phyloP scores from a whole-genome alignment of 2,113 vertebrate species.

The Rhea pennata region DNA sequence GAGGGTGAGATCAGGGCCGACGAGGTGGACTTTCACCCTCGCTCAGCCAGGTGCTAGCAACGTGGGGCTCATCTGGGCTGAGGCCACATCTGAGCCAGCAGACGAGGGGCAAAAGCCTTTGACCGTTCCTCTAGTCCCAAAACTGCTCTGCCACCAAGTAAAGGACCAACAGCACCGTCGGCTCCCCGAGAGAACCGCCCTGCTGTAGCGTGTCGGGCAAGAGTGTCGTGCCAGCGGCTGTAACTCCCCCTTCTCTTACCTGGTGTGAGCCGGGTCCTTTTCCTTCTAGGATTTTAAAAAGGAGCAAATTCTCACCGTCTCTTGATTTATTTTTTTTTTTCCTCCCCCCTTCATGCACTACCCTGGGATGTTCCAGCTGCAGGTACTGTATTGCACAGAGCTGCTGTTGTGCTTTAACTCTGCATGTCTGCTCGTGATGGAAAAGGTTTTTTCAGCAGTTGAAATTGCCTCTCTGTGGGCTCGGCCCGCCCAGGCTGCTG shows the following conservation, averaged over 20 bases:
- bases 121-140: background rate
- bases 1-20: background rate
- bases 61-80: no score
- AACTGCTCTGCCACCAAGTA: background rate
- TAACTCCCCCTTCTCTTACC: background rate
- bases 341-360: background rate
- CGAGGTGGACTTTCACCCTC: background rate
- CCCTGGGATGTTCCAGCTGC: conserved; percentile 73
- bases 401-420: conserved; percentile 20
- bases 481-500: background rate
- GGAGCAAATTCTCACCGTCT: conserved; percentile 33
- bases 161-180: background rate
- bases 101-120: background rate
- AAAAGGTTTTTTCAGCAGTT: background rate
- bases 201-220: no score
- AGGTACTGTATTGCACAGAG: conserved; percentile 56
- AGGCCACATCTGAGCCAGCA: background rate
- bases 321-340: conserved; percentile 40
- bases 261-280: background rate
- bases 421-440: rapidly evolving
- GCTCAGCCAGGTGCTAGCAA: background rate
- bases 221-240: background rate
- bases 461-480: background rate
- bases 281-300: background rate
- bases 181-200: background rate